phyloP scores from a whole-genome alignment of 2,888 invertebrate species.

The Pyrocoelia pectoralis region DNA sequence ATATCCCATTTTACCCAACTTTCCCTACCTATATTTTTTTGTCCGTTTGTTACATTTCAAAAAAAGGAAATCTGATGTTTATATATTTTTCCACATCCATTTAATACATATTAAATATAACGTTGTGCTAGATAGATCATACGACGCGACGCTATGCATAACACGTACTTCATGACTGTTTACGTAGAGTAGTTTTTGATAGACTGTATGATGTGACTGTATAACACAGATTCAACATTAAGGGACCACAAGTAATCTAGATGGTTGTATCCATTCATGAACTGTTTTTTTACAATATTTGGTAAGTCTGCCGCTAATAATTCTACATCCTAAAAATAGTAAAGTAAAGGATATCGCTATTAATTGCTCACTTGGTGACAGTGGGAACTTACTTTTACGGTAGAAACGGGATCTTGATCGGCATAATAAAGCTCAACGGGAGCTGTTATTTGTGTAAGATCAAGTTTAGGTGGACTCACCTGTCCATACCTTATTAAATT shows the following conservation, averaged over 20 bases:
- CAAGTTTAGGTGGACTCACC: conserved; percentile 52
- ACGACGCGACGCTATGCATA: too few species aligned
- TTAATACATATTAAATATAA: too few species aligned
- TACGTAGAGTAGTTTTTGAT: not conserved
- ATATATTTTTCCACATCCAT: too few species aligned
- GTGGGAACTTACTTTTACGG: conserved; percentile 50
- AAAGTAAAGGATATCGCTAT: not conserved
- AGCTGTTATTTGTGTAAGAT: conserved; percentile 59
- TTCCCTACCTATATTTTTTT: too few species aligned
- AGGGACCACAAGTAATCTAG: not conserved
- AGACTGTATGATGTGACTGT: not conserved
- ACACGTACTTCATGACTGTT: too few species aligned
- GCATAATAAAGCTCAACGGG: conserved; percentile 64
- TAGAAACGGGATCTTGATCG: conserved; percentile 63
- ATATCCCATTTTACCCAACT: too few species aligned
- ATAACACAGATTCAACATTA: not conserved
- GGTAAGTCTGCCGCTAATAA: conserved; percentile 35
- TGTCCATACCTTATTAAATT: conserved; percentile 39
- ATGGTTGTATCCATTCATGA: not conserved
- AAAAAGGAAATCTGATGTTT: too few species aligned
- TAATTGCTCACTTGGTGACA: not conserved
- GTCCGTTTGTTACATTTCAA: too few species aligned
- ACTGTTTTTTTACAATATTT: not conserved
- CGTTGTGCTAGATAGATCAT: too few species aligned
- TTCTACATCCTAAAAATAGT: not conserved